Evolutionary conservation across 2,797 vertebrate species (phyloP).

Genomic region (Cetoscarus ocellatus): DNA sequence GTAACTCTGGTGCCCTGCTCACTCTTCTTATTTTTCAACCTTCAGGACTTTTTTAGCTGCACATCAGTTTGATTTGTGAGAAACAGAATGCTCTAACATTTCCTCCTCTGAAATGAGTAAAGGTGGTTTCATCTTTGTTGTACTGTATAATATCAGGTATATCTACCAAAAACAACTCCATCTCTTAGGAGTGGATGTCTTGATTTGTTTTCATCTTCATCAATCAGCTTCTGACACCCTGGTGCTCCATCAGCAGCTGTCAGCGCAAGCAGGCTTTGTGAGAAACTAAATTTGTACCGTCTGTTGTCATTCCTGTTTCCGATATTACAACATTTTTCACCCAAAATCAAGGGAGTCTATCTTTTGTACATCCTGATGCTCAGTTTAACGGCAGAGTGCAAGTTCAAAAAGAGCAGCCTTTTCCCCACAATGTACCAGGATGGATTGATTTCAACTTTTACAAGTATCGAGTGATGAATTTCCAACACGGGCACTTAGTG

Average conservation of each 20-base stretch:
- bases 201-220: constrained; percentile 18
- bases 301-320: constrained; percentile 18
- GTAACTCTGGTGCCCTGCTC: too few relatives aligned
- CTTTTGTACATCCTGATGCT: constrained; percentile 7
- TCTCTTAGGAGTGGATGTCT: neutral
- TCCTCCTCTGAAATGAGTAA: neutral
- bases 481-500: constrained; percentile 19
- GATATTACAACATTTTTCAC: neutral
- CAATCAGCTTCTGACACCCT: constrained; percentile 13
- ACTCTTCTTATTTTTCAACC: too few relatives aligned
- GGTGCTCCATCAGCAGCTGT: constrained; percentile 13
- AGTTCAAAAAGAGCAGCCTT: neutral
- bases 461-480: constrained; percentile 20
- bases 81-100: too few relatives aligned
- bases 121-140: neutral
- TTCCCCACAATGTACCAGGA: neutral
- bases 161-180: neutral
- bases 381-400: neutral
- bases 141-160: neutral
- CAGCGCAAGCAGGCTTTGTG: neutral
- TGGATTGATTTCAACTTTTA: constrained; percentile 22
- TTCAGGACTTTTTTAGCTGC: too few relatives aligned
- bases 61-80: too few relatives aligned
- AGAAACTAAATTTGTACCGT: constrained; percentile 17
- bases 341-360: neutral